Evolutionary conservation across 2,797 vertebrate genomes (phyloP).

Genomic region (Coreius guichenoti): DNA sequence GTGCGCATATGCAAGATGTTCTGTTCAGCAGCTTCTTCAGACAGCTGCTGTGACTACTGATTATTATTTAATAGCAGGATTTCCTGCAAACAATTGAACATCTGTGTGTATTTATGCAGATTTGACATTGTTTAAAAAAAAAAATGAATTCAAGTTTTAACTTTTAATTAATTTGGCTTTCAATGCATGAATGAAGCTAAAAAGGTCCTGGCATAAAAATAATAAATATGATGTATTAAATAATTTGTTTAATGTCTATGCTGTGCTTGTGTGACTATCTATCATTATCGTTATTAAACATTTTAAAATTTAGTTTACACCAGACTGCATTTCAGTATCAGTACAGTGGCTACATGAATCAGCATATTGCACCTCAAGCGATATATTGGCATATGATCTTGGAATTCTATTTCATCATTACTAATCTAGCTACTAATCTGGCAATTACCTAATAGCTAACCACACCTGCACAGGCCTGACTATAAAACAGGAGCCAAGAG

Average conservation of each 20-base stretch:
- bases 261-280: background rate
- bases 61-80: background rate
- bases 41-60: background rate
- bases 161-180: background rate
- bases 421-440: slow-evolving; percentile 26
- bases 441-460: slow-evolving; percentile 19
- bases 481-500: slow-evolving; percentile 13
- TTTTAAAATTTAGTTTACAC: background rate
- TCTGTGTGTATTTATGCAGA: background rate
- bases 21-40: background rate
- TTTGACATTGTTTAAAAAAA: background rate
- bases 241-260: background rate
- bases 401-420: slow-evolving; percentile 30
- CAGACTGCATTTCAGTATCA: background rate
- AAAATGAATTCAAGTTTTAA: background rate
- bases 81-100: background rate
- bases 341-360: background rate
- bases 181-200: background rate
- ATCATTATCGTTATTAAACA: background rate
- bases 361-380: background rate
- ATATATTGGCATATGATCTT: background rate
- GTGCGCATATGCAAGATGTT: background rate
- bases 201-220: background rate
- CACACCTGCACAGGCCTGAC: slow-evolving; percentile 38
- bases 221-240: background rate